Evolutionary conservation across 2,797 vertebrate species (phyloP).

Genomic region (Heterohyrax brucei): DNA sequence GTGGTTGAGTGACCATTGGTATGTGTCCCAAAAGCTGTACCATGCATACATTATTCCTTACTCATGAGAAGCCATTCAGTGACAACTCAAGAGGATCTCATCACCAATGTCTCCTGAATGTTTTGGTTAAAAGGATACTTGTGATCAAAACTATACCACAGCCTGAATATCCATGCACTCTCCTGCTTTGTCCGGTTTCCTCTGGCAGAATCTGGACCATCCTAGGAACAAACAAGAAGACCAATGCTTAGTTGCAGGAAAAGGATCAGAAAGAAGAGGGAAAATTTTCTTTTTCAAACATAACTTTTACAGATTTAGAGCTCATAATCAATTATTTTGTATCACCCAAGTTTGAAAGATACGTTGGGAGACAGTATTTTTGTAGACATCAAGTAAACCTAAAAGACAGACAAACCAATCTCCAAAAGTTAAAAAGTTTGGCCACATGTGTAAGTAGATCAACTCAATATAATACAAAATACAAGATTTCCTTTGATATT

Average conservation of each 20-base stretch:
- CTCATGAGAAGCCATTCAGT: slow-evolving; percentile 37
- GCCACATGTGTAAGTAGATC: slow-evolving; percentile 26
- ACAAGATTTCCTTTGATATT: slow-evolving; percentile 35
- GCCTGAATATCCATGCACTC: slow-evolving; percentile 98
- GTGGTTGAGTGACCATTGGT: not conserved
- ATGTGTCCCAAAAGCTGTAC: not conserved
- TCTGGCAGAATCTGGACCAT: slow-evolving; percentile 92
- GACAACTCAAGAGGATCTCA: slow-evolving; percentile 36
- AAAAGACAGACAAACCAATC: slow-evolving; percentile 56
- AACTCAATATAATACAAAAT: not conserved
- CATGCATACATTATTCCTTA: slow-evolving; percentile 29
- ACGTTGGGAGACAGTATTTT: not conserved
- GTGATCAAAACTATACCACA: slow-evolving; percentile 99
- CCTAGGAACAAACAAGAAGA: slow-evolving; percentile 90
- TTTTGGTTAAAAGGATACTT: slow-evolving; percentile 96
- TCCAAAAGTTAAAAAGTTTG: slow-evolving; percentile 36
- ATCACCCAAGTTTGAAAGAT: slow-evolving; percentile 60
- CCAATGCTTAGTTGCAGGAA: slow-evolving; percentile 74
- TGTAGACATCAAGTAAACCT: slow-evolving; percentile 66
- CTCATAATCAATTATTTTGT: slow-evolving; percentile 35
- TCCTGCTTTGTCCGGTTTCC: slow-evolving; percentile 97
- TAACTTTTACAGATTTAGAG: slow-evolving; percentile 61
- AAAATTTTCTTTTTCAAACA: not conserved
- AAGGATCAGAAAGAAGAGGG: not conserved
- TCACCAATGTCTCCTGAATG: not conserved